phyloP scores from a whole-genome alignment of 30 jellyfish, hydroid and myxozoan genomes.

The Nemopilema nomurai region DNA sequence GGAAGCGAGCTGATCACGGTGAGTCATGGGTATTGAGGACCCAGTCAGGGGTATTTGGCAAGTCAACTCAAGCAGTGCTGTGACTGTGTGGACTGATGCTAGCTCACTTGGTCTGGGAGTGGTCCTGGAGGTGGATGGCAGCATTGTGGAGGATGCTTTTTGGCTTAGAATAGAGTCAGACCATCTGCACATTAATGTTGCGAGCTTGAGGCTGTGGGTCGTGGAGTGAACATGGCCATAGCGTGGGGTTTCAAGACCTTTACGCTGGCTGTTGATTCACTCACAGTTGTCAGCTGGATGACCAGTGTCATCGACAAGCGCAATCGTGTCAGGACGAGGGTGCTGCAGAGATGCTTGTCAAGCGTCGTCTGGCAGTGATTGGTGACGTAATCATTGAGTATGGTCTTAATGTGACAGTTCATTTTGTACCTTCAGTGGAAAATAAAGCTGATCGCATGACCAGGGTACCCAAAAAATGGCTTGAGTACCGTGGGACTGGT shows the following conservation, averaged over 20 bases:
- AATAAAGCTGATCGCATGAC: constrained; percentile 30
- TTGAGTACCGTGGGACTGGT: constrained; percentile 6
- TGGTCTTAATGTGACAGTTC: constrained; percentile 16
- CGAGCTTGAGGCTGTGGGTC: constrained; percentile 29
- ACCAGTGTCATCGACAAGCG: not conserved
- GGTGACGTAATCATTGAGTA: constrained; percentile 17
- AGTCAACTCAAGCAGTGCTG: constrained; percentile 4
- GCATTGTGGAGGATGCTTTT: constrained; percentile 52
- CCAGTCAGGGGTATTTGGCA: constrained; percentile 49
- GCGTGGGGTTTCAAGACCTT: constrained; percentile 1
- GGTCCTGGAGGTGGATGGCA: constrained; percentile 27
- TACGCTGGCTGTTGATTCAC: constrained; percentile 3
- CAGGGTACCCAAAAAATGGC: constrained; percentile 20
- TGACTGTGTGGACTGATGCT: constrained; percentile 42
- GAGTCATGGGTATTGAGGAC: constrained; percentile 7
- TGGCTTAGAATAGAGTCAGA: constrained; percentile 32
- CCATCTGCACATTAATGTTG: constrained; percentile 27
- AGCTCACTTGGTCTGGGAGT: constrained; percentile 47
- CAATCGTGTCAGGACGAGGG: not conserved
- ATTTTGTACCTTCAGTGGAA: constrained; percentile 33
- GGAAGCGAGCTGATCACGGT: not conserved
- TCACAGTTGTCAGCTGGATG: constrained; percentile 17
- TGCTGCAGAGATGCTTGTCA: constrained; percentile 18
- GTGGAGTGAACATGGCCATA: constrained; percentile 24
- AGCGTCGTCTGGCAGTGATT: constrained; percentile 37